Evolutionary conservation across 2,113 vertebrate genomes (phyloP).

Genomic region (Planiliza haematocheilus): DNA sequence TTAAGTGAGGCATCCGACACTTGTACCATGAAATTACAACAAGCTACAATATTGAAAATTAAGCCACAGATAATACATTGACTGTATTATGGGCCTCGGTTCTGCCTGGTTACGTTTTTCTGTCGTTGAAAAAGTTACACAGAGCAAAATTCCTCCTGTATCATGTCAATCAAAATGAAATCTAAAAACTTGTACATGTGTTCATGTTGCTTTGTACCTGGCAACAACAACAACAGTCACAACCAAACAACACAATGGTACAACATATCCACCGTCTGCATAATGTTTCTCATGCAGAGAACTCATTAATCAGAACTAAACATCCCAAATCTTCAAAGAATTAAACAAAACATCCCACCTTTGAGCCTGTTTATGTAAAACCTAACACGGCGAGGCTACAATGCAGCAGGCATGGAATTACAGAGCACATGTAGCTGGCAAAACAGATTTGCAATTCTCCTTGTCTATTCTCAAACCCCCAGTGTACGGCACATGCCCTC

Average conservation of each 20-base stretch:
- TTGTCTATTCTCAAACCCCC: slow-evolving; percentile 79
- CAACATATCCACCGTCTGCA: slow-evolving; percentile 40
- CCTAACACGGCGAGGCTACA: slow-evolving; percentile 59
- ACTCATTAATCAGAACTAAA: slow-evolving; percentile 77
- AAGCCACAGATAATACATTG: slow-evolving; percentile 10
- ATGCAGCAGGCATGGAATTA: slow-evolving; percentile 64
- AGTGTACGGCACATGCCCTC: slow-evolving; percentile 78
- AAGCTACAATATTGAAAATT: slow-evolving; percentile 5
- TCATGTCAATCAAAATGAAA: slow-evolving; percentile 34
- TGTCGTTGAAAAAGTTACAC: background rate
- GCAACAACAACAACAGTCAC: slow-evolving; percentile 54
- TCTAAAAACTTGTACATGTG: slow-evolving; percentile 24
- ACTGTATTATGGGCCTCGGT: background rate
- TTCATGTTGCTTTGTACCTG: slow-evolving; percentile 41
- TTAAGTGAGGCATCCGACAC: slow-evolving; percentile 61
- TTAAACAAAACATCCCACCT: slow-evolving; percentile 74
- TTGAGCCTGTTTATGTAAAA: slow-evolving; percentile 70
- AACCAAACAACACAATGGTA: slow-evolving; percentile 51
- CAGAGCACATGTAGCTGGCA: slow-evolving; percentile 72
- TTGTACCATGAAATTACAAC: slow-evolving; percentile 32
- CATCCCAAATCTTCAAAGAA: slow-evolving; percentile 65
- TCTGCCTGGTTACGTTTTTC: background rate
- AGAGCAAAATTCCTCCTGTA: slow-evolving; percentile 3
- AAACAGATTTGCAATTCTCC: slow-evolving; percentile 83
- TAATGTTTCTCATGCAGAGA: slow-evolving; percentile 55